A percentile compares a stretch with the other conserved stretches of the same genome.
phyloP scores from a whole-genome alignment of 2,888 invertebrate species.

The Athripsodes cinereus region DNA sequence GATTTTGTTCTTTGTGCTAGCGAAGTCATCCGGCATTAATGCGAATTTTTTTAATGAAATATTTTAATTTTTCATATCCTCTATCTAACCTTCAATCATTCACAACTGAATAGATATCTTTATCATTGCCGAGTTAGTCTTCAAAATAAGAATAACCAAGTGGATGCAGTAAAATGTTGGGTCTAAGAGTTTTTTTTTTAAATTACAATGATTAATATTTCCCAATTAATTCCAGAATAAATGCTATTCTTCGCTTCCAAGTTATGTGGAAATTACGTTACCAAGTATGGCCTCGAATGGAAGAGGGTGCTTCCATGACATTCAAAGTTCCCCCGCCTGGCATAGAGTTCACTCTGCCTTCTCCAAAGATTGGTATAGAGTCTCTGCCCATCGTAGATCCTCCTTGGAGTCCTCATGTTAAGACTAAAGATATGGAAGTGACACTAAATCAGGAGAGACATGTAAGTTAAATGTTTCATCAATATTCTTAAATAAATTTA shows the following conservation, averaged over 20 bases:
- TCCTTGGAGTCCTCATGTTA: conserved; percentile 97
- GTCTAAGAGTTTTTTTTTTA: too few relatives aligned
- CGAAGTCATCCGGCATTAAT: too few relatives aligned
- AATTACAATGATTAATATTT: too few relatives aligned
- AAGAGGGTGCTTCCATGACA: conserved; percentile 90
- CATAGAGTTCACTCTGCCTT: conserved; percentile 97
- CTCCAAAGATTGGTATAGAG: conserved; percentile 97
- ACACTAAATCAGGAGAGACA: conserved; percentile 96
- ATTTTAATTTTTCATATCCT: too few relatives aligned
- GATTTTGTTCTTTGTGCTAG: too few relatives aligned
- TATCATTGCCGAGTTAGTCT: too few relatives aligned
- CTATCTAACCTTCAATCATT: too few relatives aligned
- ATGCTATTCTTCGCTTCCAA: conserved; percentile 66
- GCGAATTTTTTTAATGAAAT: too few relatives aligned
- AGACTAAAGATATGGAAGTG: conserved; percentile 98
- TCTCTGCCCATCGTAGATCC: conserved; percentile 94
- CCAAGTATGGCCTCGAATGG: conserved; percentile 99
- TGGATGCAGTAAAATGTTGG: too few relatives aligned
- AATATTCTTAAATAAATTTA: neutral
- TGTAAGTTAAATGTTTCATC: conserved; percentile 48
- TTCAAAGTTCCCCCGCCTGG: conserved; percentile 99
- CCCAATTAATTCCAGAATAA: conserved; percentile 36
- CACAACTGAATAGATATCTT: too few relatives aligned
- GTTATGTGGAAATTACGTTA: conserved; percentile 94
- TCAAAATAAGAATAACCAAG: too few relatives aligned